Evolutionary conservation across 2,113 vertebrate species (phyloP), one percentile per base, ranked within the genome.

Genomic region (Ciconia boyciana): DNA sequence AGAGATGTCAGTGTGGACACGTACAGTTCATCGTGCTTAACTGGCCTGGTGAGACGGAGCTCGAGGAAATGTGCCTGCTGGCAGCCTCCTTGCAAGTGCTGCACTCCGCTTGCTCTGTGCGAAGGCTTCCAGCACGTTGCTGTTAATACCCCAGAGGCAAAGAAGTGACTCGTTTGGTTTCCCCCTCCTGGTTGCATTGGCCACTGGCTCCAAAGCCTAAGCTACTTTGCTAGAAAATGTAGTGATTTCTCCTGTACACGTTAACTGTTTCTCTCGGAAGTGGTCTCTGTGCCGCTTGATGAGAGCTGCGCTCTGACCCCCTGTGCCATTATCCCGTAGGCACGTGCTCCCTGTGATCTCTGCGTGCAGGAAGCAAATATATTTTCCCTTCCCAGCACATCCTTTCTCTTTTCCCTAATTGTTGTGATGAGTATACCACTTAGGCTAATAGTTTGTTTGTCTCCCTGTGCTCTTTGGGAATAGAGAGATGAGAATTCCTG

Each of bases 1-100:
- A 72, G 10, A 4, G 68, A 11, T 0, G 0, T 15, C 60, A 10
- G 34, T 1, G 12, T 18, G 54, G 41, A 17, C 34, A 10, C 0
- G 0, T 36, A 7, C 19, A 16, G 39, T 20, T 43, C 25, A 6
- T 39, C 2, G 16, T 43, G 28, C 51, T 16, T 7, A 13, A 32
- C 26, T 36, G 36, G 51, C 51, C 66, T 1, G 0, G 12, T 28
- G 91, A 36, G 43, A 21, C 0, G 11, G 82, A 58, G 57, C 70
- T 49, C 4, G 2, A 66, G 64, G 55, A 34, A 6, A 7, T 6
- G 15, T 75, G 43, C 43, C 36, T 51, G 48, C 83, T 32, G 60
- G 32, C 2, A 1, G 48, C 49, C 44, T 76, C 48, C 61, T 31
- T 16, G 25, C 65, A 28, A 2, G 25, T 4, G 7, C 80, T 26